These are phyloP conservation scores for Coregonus clupeaformis DNA, from an alignment of 2,113 vertebrate species.

Conservation along the genomic window DNA sequence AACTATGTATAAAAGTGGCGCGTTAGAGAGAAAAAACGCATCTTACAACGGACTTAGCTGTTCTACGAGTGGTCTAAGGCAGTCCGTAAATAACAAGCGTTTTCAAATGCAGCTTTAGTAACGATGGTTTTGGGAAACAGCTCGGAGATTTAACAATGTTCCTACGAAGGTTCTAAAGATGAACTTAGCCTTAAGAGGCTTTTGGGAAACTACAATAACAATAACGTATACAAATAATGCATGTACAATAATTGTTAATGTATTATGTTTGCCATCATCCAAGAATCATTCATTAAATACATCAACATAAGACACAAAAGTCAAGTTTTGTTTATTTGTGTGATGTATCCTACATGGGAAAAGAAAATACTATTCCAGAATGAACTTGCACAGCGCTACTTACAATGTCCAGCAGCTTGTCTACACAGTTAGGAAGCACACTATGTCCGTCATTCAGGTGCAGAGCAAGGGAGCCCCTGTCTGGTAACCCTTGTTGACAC, in stretches of 20 bases:
- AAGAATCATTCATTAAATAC: neutral
- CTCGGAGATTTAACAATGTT: too few relatives aligned
- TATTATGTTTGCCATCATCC: neutral
- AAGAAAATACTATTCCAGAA: too few relatives aligned
- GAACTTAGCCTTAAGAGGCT: too few relatives aligned
- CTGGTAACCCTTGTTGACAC: constrained; percentile 71
- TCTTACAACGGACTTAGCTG: too few relatives aligned
- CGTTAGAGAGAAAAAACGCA: too few relatives aligned
- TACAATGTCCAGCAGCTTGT: constrained; percentile 76
- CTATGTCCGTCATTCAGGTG: constrained; percentile 77
- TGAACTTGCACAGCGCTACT: constrained; percentile 40
- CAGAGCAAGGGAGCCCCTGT: constrained; percentile 67
- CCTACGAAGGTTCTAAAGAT: too few relatives aligned
- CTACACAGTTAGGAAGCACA: constrained; percentile 75
- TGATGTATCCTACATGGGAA: neutral
- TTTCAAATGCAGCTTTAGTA: too few relatives aligned
- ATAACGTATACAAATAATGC: neutral
- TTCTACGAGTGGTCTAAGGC: too few relatives aligned
- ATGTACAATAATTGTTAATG: neutral
- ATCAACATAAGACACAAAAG: neutral
- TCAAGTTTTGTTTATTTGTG: too few relatives aligned
- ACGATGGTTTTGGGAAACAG: too few relatives aligned
- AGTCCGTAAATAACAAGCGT: too few relatives aligned
- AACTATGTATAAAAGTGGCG: too few relatives aligned
- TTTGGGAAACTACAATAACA: neutral